Conservation (phyloP, 2,113 vertebrate species). For the Dolichallabes microphthalmus region DNA sequence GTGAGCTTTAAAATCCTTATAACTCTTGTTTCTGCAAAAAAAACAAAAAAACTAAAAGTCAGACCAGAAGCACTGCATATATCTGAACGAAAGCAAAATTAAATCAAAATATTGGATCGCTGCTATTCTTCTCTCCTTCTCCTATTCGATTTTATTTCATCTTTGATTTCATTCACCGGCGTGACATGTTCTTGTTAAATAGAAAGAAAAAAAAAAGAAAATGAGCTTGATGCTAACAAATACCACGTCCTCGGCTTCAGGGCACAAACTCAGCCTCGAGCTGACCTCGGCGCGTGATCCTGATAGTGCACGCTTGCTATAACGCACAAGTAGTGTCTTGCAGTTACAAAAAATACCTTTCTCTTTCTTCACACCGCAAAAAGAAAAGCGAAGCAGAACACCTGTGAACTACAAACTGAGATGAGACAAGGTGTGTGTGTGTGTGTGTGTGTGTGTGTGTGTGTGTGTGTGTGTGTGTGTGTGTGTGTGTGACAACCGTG, state of each 20-base stretch:
- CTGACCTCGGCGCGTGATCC: background rate
- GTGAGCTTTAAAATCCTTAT: background rate
- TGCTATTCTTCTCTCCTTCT: background rate
- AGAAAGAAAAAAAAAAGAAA: background rate
- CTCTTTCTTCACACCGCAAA: constrained; percentile 42
- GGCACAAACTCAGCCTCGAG: background rate
- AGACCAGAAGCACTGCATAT: background rate
- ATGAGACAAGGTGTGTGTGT: constrained; percentile 57
- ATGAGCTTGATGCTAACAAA: background rate
- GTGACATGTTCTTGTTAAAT: background rate
- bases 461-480: constrained; percentile 31
- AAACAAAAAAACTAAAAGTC: background rate
- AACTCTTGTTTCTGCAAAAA: too few relatives aligned
- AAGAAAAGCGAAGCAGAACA: constrained; percentile 58
- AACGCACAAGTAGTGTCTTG: constrained; percentile 12
- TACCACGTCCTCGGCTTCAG: background rate
- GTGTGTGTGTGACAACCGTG: constrained; percentile 39
- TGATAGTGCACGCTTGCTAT: background rate
- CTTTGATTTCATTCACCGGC: background rate
- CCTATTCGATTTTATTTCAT: background rate
- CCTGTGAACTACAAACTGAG: constrained; percentile 62
- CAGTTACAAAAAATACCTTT: constrained; percentile 19
- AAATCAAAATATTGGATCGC: background rate
- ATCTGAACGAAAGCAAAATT: background rate
- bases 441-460: constrained; percentile 25